Evolutionary conservation across 2,888 invertebrate species (phyloP).

Genomic region (Xestia rhomboidea): DNA sequence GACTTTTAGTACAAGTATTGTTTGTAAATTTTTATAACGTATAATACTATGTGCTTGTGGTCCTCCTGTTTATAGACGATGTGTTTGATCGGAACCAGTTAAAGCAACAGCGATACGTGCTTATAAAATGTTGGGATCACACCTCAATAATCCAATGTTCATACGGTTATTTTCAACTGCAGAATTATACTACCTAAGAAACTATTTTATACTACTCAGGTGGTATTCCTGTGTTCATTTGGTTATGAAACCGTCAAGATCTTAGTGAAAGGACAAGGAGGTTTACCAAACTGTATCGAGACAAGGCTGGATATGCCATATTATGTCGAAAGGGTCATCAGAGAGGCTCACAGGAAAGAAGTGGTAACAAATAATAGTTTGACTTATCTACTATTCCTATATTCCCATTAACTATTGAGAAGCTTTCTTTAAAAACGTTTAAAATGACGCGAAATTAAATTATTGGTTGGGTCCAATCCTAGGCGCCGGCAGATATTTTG

Average conservation of each 20-base stretch:
- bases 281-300: constrained; percentile 85
- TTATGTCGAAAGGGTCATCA: constrained; percentile 79
- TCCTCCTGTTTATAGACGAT: neutral
- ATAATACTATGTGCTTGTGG: neutral
- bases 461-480: neutral
- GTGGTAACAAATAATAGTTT: constrained; percentile 72
- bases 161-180: neutral
- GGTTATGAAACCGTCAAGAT: constrained; percentile 85
- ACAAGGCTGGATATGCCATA: constrained; percentile 84
- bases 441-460: neutral
- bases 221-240: constrained; percentile 82
- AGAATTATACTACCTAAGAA: neutral
- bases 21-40: neutral
- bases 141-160: neutral
- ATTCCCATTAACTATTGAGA: neutral
- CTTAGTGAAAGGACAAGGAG: constrained; percentile 84
- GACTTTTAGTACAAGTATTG: neutral
- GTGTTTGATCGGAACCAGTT: neutral
- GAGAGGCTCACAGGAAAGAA: constrained; percentile 78
- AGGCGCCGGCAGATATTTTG: too few species aligned
- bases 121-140: neutral
- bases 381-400: neutral
- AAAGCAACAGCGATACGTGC: neutral
- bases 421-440: neutral
- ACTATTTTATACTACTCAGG: constrained; percentile 69